Evolutionary conservation across 2,113 vertebrate species (phyloP), one percentile per base, ranked within the genome.

Genomic region (Sclerurus mexicanus): DNA sequence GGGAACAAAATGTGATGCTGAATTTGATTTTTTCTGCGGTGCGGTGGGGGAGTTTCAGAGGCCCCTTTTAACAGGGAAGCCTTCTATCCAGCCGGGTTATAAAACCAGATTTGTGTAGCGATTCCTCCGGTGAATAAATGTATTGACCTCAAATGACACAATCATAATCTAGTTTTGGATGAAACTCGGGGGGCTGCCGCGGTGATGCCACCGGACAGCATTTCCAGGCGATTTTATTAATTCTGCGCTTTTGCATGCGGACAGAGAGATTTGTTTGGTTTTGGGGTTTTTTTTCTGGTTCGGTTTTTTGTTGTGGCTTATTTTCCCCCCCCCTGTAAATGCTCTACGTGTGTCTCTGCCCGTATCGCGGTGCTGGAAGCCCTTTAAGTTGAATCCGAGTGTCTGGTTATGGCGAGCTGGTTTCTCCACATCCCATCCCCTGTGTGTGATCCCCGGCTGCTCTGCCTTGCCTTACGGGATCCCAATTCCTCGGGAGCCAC

Each of bases 141-240:
- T 97, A 97, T 95, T 98, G 98, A 98, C 98, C 98, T 98, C 97
- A 98, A 97, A 98, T 98, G 98, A 98, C 98, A 98, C 97, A 98
- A 98, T 97, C 97, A 96, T 97, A 83, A 97, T 98, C 94, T 97
- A 98, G 97, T 98, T 98, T 97, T 97, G 96, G 97, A 96, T 97
- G 98, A 97, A 98, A 98, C 97, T 87, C 95, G 86, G 88, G 91
- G 68, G 74, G 56, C 84, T 88, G 88, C 93, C 75, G 74, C 74
- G 81, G 58, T 94, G 87, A 87, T 95, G 94, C 86, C 96, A 96
- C 96, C 87, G 68, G 97, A 96, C 96, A 95, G 97, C 94, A 56
- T 97, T 98, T 97, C 94, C 85, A 10, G 46, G 86, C 52, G 60
- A 66, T 87, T 97, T 96, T 95, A 64, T 90, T 44, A 77, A 91